Evolutionary conservation across 2,888 invertebrate species (phyloP).

Genomic region (Osmoderma eremita): DNA sequence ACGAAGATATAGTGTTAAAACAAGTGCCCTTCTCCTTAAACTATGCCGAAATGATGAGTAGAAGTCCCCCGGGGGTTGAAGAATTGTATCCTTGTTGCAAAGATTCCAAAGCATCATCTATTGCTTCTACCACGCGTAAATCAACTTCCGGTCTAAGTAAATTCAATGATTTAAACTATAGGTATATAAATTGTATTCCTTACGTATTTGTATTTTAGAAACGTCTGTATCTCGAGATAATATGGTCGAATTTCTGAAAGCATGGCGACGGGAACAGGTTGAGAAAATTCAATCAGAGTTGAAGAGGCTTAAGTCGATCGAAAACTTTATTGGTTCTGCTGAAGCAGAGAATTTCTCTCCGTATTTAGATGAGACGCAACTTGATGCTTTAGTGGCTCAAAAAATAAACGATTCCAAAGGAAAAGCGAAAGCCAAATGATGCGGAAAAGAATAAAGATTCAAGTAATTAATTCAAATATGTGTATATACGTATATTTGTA

Average conservation of each 20-base stretch:
- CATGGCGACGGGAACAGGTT: slow-evolving; percentile 58
- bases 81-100: slow-evolving; percentile 30
- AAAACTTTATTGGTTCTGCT: slow-evolving; percentile 56
- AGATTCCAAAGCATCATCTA: slow-evolving; percentile 13
- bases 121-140: slow-evolving; percentile 15
- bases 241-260: slow-evolving; percentile 54
- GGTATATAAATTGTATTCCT: neutral
- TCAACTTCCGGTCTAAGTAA: slow-evolving; percentile 32
- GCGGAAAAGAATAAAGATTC: too few species aligned
- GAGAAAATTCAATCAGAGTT: slow-evolving; percentile 58
- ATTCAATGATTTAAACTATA: neutral
- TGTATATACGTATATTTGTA: too few species aligned
- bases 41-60: slow-evolving; percentile 55
- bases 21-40: slow-evolving; percentile 58
- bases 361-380: slow-evolving; percentile 40
- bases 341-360: slow-evolving; percentile 50
- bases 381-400: slow-evolving; percentile 37
- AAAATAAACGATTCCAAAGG: slow-evolving; percentile 15
- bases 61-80: slow-evolving; percentile 31
- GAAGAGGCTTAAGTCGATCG: slow-evolving; percentile 56
- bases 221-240: slow-evolving; percentile 53
- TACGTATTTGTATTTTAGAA: slow-evolving; percentile 24
- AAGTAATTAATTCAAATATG: too few species aligned
- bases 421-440: slow-evolving; percentile 8
- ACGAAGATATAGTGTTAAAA: slow-evolving; percentile 48